These are phyloP conservation scores for Cecidostiba fungosa DNA, from an alignment of 2,888 invertebrate genomes.

Conservation along the genomic window DNA sequence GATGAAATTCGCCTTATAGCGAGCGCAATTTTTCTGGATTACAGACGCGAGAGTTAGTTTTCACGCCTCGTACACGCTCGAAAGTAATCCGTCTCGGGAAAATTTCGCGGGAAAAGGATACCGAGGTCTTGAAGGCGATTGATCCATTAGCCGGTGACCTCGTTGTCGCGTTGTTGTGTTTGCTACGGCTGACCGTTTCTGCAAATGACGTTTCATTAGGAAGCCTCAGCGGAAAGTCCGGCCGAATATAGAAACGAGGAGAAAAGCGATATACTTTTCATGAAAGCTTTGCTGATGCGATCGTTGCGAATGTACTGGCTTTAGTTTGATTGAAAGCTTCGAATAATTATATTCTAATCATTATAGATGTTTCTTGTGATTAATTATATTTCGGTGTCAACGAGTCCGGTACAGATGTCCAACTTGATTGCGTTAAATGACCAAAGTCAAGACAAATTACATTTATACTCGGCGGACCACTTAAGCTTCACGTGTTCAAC, in stretches of 20 bases:
- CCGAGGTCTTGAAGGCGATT: neutral
- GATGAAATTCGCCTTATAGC: conserved; percentile 6
- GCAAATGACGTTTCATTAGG: conserved; percentile 40
- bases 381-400: neutral
- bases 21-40: neutral
- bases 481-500: neutral
- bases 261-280: neutral
- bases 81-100: neutral
- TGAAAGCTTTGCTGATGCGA: neutral
- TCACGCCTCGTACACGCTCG: neutral
- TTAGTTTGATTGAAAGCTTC: neutral
- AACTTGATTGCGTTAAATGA: neutral
- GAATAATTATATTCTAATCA: neutral
- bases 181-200: conserved; percentile 13
- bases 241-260: neutral
- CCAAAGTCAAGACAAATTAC: neutral
- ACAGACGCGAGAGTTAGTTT: neutral
- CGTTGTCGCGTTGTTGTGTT: neutral
- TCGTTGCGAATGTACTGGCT: too few relatives aligned
- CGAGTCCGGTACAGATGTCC: neutral
- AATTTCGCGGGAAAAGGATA: neutral
- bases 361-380: neutral
- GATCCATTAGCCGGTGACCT: neutral
- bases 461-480: neutral
- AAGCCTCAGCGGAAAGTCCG: neutral